phyloP scores from a whole-genome alignment of 2,797 vertebrate species.

The Simalia tracyae region DNA sequence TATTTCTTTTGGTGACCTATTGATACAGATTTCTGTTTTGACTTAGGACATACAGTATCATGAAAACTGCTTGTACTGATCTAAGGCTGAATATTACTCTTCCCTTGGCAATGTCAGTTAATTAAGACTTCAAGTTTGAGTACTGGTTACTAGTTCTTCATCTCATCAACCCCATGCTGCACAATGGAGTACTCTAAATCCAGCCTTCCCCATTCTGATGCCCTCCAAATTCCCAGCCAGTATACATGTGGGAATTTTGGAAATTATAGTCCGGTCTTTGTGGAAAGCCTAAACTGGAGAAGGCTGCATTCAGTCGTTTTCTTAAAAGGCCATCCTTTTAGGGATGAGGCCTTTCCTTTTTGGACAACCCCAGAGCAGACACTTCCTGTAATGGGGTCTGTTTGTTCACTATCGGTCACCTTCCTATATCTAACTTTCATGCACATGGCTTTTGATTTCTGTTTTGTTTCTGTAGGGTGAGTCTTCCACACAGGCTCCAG shows the following conservation, averaged over 20 bases:
- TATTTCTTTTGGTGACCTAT: not conserved
- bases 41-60: not conserved
- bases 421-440: not conserved
- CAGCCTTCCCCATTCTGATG: not conserved
- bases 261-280: not conserved
- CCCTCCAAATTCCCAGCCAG: not conserved
- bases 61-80: not conserved
- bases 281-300: not conserved
- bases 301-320: not conserved
- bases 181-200: not conserved
- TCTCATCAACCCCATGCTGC: not conserved
- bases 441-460: slow-evolving; percentile 7
- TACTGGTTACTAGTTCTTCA: not conserved
- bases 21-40: not conserved
- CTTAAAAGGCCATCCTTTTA: not conserved
- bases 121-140: not conserved
- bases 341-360: not conserved
- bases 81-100: not conserved
- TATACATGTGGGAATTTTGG: not conserved
- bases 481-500: slow-evolving; percentile 65
- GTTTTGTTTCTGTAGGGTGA: slow-evolving; percentile 61
- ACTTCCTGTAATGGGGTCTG: not conserved
- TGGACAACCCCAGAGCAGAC: not conserved
- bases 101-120: not conserved
- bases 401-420: slow-evolving; percentile 2